A percentile compares a stretch with the other conserved stretches of the same genome.
These are phyloP conservation scores for Pseudococcus longispinus DNA, from an alignment of 2,888 invertebrate species.

Conservation along the genomic window DNA sequence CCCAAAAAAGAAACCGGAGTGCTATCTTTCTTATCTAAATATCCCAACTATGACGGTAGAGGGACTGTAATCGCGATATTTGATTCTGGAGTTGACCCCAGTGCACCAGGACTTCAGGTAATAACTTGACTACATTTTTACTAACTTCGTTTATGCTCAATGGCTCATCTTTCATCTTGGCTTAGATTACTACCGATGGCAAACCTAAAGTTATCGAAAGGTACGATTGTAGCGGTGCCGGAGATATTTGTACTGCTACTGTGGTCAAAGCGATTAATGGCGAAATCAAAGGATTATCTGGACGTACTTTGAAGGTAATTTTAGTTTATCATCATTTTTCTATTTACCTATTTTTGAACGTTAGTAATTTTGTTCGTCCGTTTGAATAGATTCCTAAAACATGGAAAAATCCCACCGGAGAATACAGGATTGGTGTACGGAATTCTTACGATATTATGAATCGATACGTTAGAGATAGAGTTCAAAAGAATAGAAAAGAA, in stretches of 20 bases:
- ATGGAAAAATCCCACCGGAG: constrained; percentile 85
- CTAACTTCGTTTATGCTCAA: background rate
- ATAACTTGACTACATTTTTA: background rate
- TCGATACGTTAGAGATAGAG: constrained; percentile 76
- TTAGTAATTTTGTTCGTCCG: background rate
- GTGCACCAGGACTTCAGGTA: constrained; percentile 92
- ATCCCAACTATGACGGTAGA: constrained; percentile 90
- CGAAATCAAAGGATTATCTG: constrained; percentile 82
- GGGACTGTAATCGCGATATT: constrained; percentile 92
- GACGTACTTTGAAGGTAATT: constrained; percentile 83
- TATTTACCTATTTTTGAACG: background rate
- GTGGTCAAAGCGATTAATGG: constrained; percentile 76
- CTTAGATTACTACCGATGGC: constrained; percentile 84
- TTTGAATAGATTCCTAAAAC: constrained; percentile 73
- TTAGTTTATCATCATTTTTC: background rate
- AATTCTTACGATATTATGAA: constrained; percentile 82
- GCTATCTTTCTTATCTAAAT: constrained; percentile 82
- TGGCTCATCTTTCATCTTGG: constrained; percentile 58
- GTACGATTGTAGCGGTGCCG: constrained; percentile 94
- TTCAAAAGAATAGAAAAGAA: constrained; percentile 79
- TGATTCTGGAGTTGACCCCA: constrained; percentile 98
- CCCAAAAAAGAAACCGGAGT: constrained; percentile 96
- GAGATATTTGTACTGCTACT: constrained; percentile 91
- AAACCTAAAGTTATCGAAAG: constrained; percentile 92
- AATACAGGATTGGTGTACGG: constrained; percentile 87